phyloP scores from a whole-genome alignment of 2,113 vertebrate genomes.

The Passer montanus region DNA sequence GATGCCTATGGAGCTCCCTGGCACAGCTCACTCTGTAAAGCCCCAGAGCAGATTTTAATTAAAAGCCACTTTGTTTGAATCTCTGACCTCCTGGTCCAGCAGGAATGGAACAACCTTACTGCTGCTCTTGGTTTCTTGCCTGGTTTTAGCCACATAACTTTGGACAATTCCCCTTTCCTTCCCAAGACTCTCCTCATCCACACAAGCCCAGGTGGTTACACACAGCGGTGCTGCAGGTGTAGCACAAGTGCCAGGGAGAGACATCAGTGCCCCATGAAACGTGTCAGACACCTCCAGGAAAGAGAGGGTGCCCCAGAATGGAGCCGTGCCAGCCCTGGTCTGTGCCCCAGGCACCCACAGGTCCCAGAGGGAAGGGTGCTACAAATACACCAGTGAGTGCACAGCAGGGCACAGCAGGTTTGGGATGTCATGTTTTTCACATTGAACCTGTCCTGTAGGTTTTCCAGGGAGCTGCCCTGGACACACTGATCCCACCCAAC shows the following conservation, averaged over 20 bases:
- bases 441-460: neutral
- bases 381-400: neutral
- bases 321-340: neutral
- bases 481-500: neutral
- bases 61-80: neutral
- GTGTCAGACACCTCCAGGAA: neutral
- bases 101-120: neutral
- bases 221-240: accelerated
- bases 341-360: too few species aligned
- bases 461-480: neutral
- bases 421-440: neutral
- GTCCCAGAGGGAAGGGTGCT: neutral
- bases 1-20: neutral
- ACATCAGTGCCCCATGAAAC: accelerated
- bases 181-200: neutral
- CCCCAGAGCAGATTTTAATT: neutral
- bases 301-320: neutral
- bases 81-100: neutral
- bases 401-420: neutral
- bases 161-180: neutral
- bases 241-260: neutral
- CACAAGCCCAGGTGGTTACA: neutral
- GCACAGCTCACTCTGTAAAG: neutral
- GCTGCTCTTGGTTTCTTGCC: neutral
- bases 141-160: neutral